phyloP scores from a whole-genome alignment of 1,140 invertebrate species.

The Pogonomyrmex californicus region DNA sequence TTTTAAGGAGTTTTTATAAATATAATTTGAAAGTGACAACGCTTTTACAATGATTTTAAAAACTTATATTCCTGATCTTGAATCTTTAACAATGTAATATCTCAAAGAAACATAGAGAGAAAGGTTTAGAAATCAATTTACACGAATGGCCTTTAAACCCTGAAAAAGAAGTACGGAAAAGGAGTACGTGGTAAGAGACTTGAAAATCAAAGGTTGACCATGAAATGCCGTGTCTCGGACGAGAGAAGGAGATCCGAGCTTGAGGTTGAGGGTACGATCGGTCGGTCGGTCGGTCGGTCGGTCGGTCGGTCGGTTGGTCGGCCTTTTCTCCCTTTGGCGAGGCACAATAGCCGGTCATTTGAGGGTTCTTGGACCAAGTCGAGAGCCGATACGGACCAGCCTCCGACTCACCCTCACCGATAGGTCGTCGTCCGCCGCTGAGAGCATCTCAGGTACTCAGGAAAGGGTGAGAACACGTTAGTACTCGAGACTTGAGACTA shows the following conservation, averaged over 20 bases:
- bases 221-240: conserved; percentile 58
- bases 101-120: neutral
- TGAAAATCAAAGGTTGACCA: conserved; percentile 76
- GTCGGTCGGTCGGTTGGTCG: conserved; percentile 7
- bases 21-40: neutral
- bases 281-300: neutral
- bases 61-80: neutral
- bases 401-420: conserved; percentile 26
- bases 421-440: conserved; percentile 20
- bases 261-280: neutral
- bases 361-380: conserved; percentile 60
- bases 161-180: conserved; percentile 1
- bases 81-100: neutral
- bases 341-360: conserved; percentile 74
- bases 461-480: conserved; percentile 60
- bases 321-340: conserved; percentile 68
- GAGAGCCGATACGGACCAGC: conserved; percentile 16
- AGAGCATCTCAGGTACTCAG: conserved; percentile 53
- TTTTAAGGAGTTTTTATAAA: neutral
- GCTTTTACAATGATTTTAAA: neutral
- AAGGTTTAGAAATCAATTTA: conserved; percentile 36
- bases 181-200: conserved; percentile 23
- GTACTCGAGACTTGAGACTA: conserved; percentile 33
- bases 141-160: neutral
- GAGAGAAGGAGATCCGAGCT: conserved; percentile 16